Conservation (phyloP, 2,113 vertebrate species). For the Atrichornis clamosus region DNA sequence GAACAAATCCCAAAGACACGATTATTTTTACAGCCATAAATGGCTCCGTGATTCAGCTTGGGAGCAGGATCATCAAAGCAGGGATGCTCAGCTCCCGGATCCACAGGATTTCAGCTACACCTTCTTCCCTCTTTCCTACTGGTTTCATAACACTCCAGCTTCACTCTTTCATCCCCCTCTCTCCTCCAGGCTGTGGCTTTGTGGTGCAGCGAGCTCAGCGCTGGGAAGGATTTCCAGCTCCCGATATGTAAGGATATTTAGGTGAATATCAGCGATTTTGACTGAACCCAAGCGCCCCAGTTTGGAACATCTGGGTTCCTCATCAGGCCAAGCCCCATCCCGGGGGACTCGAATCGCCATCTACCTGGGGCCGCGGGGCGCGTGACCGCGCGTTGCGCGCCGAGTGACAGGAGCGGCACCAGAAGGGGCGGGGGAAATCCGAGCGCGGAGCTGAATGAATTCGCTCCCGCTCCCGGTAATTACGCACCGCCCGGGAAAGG, state of each 20-base stretch:
- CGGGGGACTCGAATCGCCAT: background rate
- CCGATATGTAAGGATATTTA: accelerated
- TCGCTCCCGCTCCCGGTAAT: background rate
- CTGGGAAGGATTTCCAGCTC: background rate
- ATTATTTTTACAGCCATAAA: background rate
- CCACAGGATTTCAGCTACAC: background rate
- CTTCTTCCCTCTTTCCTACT: background rate
- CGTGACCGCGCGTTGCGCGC: background rate
- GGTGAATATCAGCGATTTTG: background rate
- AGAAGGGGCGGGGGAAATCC: background rate
- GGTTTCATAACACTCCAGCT: conserved; percentile 34
- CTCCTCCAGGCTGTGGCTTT: background rate
- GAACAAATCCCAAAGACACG: background rate
- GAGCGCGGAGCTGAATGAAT: conserved; percentile 34
- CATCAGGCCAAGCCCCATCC: background rate
- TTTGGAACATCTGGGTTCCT: background rate
- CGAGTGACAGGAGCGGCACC: background rate
- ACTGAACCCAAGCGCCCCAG: background rate
- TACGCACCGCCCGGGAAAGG: background rate
- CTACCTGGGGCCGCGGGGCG: background rate
- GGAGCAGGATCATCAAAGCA: background rate
- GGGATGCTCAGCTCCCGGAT: background rate
- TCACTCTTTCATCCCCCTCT: background rate
- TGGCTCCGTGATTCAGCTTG: background rate
- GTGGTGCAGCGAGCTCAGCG: background rate